Base-by-base conservation (phyloP, 2,888 invertebrate species). In the Catocala fraxini region DNA sequence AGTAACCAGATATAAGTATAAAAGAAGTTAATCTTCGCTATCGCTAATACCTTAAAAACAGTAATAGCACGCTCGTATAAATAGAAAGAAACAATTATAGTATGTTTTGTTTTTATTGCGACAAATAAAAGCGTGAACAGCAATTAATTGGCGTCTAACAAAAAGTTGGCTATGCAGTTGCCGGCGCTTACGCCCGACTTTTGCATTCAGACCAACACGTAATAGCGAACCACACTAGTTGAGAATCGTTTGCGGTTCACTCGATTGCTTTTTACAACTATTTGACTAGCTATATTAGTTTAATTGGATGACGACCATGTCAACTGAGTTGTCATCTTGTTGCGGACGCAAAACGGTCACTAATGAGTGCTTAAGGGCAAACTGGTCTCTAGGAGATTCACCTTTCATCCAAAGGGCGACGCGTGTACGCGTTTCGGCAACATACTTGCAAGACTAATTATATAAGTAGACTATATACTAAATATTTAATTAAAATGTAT, bases 271-370 rank as follows among this genome's bases (percentile, higher is more conserved):
- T 33, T 60, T 54, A 59, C 39, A 61, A 59, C 59, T 53, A 63
- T 70, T 65, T 43, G 11, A 59, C 51, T 53, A 39, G 53, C 53
- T 73, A 33, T 58, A 51, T 69, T 60, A 66, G 63, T 66, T 59
- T 70, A 77, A 75, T 70, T 79, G 65, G 59, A 68, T 58, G 60
- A 63, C 62, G 66, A 69, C 60, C 65, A 70, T 60, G 13, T 15
- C 13, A n/a, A 9, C 9, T 12, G 13, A 46, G 45, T 12, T 13
- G 13, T 46, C 45, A 46, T 13, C 13, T 46, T 12, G 45, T 0
- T 46, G 45, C 13, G 15, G 45, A 46, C 45, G 11, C 45, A 46
- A 12, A 13, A 46, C 5, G 15, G 5, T 13, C 3, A n/a, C 0
- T 46, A 13, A 46, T 46, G 13, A 13, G 45, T 46, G 13, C 13